phyloP scores from a whole-genome alignment of 2,797 vertebrate species.

The Tadarida brasiliensis region DNA sequence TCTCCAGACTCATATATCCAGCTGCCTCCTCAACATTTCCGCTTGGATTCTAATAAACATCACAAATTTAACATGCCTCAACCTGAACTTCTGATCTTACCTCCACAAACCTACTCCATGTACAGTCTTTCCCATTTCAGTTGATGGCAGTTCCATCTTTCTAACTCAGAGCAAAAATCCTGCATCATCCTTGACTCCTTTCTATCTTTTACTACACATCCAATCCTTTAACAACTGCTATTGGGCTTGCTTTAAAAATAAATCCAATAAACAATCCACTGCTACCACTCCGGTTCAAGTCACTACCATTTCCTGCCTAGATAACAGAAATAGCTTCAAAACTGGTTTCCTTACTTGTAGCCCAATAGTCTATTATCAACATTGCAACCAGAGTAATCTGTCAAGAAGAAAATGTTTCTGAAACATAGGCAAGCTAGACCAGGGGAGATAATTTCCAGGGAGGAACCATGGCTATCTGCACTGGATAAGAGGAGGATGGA shows the following conservation, averaged over 20 bases:
- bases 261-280: neutral
- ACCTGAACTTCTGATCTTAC: neutral
- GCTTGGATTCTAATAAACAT: neutral
- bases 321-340: neutral
- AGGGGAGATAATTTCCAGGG: neutral
- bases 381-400: neutral
- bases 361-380: neutral
- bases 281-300: neutral
- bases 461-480: neutral
- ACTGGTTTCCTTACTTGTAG: neutral
- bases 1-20: neutral
- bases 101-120: neutral
- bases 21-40: neutral
- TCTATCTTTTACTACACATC: neutral
- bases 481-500: neutral
- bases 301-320: neutral
- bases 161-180: neutral
- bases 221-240: neutral
- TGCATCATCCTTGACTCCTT: neutral
- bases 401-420: neutral
- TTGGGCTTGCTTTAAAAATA: neutral
- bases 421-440: slow-evolving; percentile 1
- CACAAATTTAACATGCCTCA: neutral
- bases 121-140: neutral
- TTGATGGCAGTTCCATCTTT: neutral